Evolutionary conservation across 2,113 vertebrate genomes (phyloP).

Genomic region (Forbesichthys papilliferus): DNA sequence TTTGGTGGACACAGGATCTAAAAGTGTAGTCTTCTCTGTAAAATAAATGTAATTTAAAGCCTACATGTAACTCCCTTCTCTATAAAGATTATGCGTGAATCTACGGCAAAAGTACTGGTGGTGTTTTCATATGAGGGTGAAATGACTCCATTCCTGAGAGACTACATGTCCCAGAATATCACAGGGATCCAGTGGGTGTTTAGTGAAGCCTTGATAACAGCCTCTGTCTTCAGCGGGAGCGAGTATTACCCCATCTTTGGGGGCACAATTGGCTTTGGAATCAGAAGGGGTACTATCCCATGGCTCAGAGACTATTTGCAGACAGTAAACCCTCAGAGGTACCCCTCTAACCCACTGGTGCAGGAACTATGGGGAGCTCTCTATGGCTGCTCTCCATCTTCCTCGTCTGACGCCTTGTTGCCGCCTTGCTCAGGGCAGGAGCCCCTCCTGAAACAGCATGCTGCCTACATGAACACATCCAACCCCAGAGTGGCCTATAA

Average conservation of each 20-base stretch:
- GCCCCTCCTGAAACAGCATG: too few species aligned
- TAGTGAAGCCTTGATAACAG: slow-evolving; percentile 78
- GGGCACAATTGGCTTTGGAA: slow-evolving; percentile 76
- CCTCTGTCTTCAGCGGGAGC: slow-evolving; percentile 73
- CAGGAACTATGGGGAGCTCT: too few species aligned
- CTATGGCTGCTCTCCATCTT: too few species aligned
- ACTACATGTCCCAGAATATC: slow-evolving; percentile 62
- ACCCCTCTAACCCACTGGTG: slow-evolving; percentile 57
- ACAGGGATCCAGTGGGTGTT: slow-evolving; percentile 71
- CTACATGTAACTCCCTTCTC: not conserved
- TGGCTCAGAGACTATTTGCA: slow-evolving; percentile 66
- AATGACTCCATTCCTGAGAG: slow-evolving; percentile 72
- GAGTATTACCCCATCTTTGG: slow-evolving; percentile 73
- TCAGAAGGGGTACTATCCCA: slow-evolving; percentile 66
- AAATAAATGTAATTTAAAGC: not conserved
- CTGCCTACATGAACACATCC: too few species aligned
- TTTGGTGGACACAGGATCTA: too few species aligned
- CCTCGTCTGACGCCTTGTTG: too few species aligned
- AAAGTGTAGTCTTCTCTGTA: too few species aligned
- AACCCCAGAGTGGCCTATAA: slow-evolving; percentile 74
- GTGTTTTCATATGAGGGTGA: slow-evolving; percentile 76
- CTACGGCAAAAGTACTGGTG: slow-evolving; percentile 72
- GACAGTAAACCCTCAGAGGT: slow-evolving; percentile 62
- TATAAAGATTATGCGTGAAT: slow-evolving; percentile 67
- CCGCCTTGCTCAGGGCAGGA: too few species aligned